Evolutionary conservation across 2,888 invertebrate species (phyloP), one percentile per base, ranked within the genome.

Genomic region (Epiblema foenella): DNA sequence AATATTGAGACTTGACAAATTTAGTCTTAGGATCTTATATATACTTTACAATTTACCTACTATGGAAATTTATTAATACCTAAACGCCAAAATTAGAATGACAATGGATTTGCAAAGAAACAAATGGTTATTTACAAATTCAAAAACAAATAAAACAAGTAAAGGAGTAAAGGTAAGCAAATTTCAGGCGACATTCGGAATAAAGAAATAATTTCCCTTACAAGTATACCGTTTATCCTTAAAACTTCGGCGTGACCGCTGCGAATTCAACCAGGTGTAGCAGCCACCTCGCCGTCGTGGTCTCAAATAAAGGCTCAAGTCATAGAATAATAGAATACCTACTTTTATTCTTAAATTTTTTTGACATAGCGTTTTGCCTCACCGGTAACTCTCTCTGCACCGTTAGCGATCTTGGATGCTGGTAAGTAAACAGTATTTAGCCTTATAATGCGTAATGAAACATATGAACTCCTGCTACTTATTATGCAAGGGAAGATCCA

Each of bases 211-310:
- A 77, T 77, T 78, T 75, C 65, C 60, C 4, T 73, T 66, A 77
- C 77, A 80, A 78, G 77, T 78, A 77, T 73, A 73, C 76, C 75
- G 75, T 77, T 76, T 74, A 75, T 77, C 78, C 77, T 78, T 72
- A 74, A 81, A 82, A 83, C 77, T 81, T 80, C 77, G 73, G 75
- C 74, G 74, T 78, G 78, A 79, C 78, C 80, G 76, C 74, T 75
- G 76, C 75, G 69, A 79, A 83, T 80, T 80, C 76, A 76, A 73
- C 77, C 84, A 85, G 83, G 83, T 86, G 84, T 80, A 77, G 76
- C 73, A 64, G 74, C 74, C 73, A 64, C 74, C 72, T 76, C 75
- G 60, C 70, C 64, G 75, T 78, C 82, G 78, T 71, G 79, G 78
- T 78, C 75, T 77, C 75, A 75, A 71, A 75, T 33, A 24, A 42